These are phyloP conservation scores for Uloborus plumipes DNA, from an alignment of 2,888 invertebrate genomes.

Conservation along the genomic window DNA sequence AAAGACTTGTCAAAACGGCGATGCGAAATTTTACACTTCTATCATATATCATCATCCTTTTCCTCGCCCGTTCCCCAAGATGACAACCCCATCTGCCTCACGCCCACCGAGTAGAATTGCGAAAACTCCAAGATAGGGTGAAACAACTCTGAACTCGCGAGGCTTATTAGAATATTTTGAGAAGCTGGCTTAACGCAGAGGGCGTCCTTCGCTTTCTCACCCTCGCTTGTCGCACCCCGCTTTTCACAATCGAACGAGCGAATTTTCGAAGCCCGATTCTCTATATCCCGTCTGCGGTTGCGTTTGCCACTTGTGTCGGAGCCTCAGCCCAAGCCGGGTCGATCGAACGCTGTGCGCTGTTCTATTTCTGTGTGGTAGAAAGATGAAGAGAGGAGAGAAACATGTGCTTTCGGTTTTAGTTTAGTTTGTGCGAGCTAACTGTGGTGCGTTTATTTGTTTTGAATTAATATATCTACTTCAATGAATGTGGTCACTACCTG, in stretches of 20 bases:
- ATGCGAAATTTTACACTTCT: too few species aligned
- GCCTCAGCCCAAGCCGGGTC: conserved; percentile 19
- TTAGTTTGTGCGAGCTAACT: too few species aligned
- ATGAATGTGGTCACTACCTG: too few species aligned
- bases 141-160: too few species aligned
- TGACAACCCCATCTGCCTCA: too few species aligned
- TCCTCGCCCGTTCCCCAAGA: too few species aligned
- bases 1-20: too few species aligned
- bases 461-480: too few species aligned
- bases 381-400: conserved; percentile 1
- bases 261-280: conserved; percentile 22
- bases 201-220: conserved; percentile 21
- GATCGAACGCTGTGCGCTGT: conserved; percentile 4
- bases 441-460: too few species aligned
- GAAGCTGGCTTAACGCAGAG: conserved; percentile 23
- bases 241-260: conserved; percentile 22
- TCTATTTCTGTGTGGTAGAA: not conserved
- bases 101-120: too few species aligned
- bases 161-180: conserved; percentile 17
- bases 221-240: not conserved
- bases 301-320: conserved; percentile 19
- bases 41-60: too few species aligned
- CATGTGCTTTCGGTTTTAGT: conserved; percentile 22
- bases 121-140: too few species aligned
- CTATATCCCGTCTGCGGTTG: conserved; percentile 11